Percentiles rank a stretch among this genome's conserved stretches.
Evolutionary conservation across 1,140 invertebrate species (phyloP).

Genomic region (Trachymyrmex cornetzi): DNA sequence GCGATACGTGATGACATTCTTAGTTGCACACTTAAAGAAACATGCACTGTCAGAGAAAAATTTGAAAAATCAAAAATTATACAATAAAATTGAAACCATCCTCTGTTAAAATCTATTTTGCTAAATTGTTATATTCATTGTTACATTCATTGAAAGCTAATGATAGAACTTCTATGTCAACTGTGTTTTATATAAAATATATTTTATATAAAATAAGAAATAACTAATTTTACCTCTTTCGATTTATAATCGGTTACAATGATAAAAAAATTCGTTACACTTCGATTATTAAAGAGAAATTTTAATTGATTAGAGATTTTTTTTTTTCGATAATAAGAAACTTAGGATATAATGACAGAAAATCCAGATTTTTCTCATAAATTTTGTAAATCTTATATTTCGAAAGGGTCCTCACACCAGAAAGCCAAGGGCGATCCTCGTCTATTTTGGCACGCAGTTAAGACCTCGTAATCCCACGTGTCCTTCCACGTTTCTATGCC

Average conservation of each 20-base stretch:
- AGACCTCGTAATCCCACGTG: constrained; percentile 76
- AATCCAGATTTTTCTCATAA: not conserved
- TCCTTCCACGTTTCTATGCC: constrained; percentile 64
- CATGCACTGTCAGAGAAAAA: too few relatives aligned
- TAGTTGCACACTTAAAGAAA: too few relatives aligned
- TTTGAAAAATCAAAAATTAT: too few relatives aligned
- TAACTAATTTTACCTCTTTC: not conserved
- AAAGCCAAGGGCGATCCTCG: constrained; percentile 59
- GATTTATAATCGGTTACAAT: not conserved
- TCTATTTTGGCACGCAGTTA: constrained; percentile 69
- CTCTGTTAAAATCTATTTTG: too few relatives aligned
- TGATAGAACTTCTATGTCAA: too few relatives aligned
- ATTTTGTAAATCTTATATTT: not conserved
- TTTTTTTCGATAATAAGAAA: not conserved
- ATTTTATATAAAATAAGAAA: not conserved
- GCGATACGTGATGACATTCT: too few relatives aligned
- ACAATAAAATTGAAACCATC: too few relatives aligned
- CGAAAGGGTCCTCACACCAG: not conserved
- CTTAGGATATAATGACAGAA: not conserved
- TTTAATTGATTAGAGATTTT: not conserved
- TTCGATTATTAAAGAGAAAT: not conserved
- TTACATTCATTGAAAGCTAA: too few relatives aligned
- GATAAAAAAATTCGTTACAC: not conserved
- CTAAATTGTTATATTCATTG: too few relatives aligned
- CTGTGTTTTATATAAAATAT: too few relatives aligned